phyloP scores from a whole-genome alignment of 2,888 invertebrate genomes.

The Epinotia bilunana region DNA sequence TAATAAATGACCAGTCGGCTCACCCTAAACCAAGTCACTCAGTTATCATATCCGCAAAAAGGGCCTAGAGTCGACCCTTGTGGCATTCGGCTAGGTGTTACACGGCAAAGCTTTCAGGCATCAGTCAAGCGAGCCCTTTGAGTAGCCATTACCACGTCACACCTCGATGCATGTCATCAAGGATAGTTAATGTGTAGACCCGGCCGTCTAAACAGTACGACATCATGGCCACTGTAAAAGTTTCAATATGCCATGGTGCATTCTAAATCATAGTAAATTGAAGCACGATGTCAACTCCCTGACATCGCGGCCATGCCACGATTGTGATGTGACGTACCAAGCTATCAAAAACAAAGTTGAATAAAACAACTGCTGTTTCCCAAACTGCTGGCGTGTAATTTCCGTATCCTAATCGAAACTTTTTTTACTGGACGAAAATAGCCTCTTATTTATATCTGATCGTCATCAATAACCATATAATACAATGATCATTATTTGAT shows the following conservation, averaged over 20 bases:
- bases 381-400: background rate
- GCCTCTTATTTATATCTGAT: background rate
- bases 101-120: conserved; percentile 80
- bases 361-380: background rate
- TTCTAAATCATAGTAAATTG: background rate
- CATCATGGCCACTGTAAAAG: too few species aligned
- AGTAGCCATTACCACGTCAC: conserved; percentile 81
- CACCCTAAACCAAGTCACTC: background rate
- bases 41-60: conserved; percentile 17
- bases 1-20: background rate
- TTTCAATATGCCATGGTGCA: too few species aligned
- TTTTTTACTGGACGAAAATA: background rate
- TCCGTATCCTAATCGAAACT: background rate
- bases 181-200: conserved; percentile 39
- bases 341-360: background rate
- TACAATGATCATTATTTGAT: too few species aligned
- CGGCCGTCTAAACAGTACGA: background rate
- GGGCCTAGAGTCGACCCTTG: conserved; percentile 25
- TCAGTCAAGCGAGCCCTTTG: conserved; percentile 78
- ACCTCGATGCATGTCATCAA: conserved; percentile 55
- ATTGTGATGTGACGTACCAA: background rate
- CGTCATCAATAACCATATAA: background rate
- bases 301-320: background rate
- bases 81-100: conserved; percentile 50
- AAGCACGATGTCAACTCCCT: background rate